These are phyloP conservation scores for Astropecten irregularis DNA, from an alignment of 53 echinoderm and acorn worm genomes.

Conservation along the genomic window DNA sequence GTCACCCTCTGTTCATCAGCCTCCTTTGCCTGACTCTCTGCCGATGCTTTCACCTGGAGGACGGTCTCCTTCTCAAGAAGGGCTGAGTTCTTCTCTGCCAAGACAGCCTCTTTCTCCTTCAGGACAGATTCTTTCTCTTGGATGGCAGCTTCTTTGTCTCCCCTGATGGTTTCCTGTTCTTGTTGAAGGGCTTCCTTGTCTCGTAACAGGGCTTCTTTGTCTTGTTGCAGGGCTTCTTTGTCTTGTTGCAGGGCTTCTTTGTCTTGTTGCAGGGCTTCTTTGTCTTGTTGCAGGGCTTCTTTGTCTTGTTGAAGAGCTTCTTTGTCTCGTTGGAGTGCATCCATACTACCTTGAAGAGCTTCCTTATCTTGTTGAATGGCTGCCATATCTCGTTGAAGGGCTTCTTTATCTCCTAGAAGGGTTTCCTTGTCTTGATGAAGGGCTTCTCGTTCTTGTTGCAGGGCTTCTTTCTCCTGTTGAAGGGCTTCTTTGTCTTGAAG, in stretches of 20 bases:
- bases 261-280: not conserved
- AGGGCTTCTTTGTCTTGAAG: slow-evolving; percentile 45
- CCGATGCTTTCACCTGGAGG: slow-evolving; percentile 42
- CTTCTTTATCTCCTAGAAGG: slow-evolving; percentile 54
- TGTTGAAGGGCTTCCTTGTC: slow-evolving; percentile 14
- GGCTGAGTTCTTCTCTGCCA: slow-evolving; percentile 11
- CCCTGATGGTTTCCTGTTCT: not conserved
- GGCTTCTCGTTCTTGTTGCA: slow-evolving; percentile 19
- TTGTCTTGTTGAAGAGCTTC: slow-evolving; percentile 9
- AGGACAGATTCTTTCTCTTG: slow-evolving; percentile 24
- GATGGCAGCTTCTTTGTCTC: not conserved
- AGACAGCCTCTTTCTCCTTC: slow-evolving; percentile 24
- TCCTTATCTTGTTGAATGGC: slow-evolving; percentile 20
- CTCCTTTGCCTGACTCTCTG: slow-evolving; percentile 57
- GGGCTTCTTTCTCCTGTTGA: slow-evolving; percentile 33
- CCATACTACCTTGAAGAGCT: not conserved
- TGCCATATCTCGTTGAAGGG: slow-evolving; percentile 6
- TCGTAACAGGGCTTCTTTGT: not conserved
- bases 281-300: not conserved
- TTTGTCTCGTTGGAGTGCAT: slow-evolving; percentile 46
- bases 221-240: not conserved
- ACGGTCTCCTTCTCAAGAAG: slow-evolving; percentile 37
- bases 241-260: not conserved
- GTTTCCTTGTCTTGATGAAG: slow-evolving; percentile 18
- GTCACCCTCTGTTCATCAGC: slow-evolving; percentile 28